phyloP scores from a whole-genome alignment of 1,140 invertebrate genomes.

The Archegozetes longisetosus region DNA sequence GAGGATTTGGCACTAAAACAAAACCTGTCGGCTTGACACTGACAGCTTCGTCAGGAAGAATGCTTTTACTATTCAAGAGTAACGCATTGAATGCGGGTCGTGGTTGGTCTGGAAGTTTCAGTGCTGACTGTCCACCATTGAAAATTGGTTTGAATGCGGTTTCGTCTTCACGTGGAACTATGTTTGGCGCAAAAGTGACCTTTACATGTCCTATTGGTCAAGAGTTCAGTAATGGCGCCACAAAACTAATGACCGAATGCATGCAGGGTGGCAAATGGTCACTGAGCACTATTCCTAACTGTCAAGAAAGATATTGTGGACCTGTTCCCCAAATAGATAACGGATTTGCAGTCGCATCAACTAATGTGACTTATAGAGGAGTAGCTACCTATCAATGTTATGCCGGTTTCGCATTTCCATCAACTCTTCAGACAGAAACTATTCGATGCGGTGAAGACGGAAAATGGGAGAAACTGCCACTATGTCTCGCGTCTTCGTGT shows the following conservation, averaged over 20 bases:
- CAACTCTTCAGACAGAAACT: slow-evolving; percentile 66
- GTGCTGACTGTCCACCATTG: slow-evolving; percentile 74
- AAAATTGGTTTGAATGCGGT: slow-evolving; percentile 66
- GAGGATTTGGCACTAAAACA: slow-evolving; percentile 64
- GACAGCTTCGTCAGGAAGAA: slow-evolving; percentile 78
- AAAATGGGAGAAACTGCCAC: slow-evolving; percentile 74
- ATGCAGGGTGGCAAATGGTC: slow-evolving; percentile 82
- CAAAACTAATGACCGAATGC: slow-evolving; percentile 65
- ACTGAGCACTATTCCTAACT: slow-evolving; percentile 74
- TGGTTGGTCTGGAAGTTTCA: slow-evolving; percentile 80
- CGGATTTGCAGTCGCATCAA: slow-evolving; percentile 84
- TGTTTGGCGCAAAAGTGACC: slow-evolving; percentile 71
- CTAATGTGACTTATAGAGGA: slow-evolving; percentile 83
- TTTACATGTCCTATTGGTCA: slow-evolving; percentile 84
- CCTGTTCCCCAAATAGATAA: slow-evolving; percentile 94
- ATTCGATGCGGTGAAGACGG: slow-evolving; percentile 75
- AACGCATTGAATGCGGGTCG: slow-evolving; percentile 65
- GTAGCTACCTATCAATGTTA: slow-evolving; percentile 90
- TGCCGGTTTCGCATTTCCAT: slow-evolving; percentile 82
- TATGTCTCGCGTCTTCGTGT: slow-evolving; percentile 81
- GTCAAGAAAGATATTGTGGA: slow-evolving; percentile 93
- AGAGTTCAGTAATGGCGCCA: slow-evolving; percentile 71
- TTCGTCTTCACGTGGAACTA: slow-evolving; percentile 74
- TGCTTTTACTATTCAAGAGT: slow-evolving; percentile 69
- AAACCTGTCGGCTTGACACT: slow-evolving; percentile 61